Evolutionary conservation across 2,888 invertebrate genomes (phyloP).

Genomic region (Eulithis prunata): DNA sequence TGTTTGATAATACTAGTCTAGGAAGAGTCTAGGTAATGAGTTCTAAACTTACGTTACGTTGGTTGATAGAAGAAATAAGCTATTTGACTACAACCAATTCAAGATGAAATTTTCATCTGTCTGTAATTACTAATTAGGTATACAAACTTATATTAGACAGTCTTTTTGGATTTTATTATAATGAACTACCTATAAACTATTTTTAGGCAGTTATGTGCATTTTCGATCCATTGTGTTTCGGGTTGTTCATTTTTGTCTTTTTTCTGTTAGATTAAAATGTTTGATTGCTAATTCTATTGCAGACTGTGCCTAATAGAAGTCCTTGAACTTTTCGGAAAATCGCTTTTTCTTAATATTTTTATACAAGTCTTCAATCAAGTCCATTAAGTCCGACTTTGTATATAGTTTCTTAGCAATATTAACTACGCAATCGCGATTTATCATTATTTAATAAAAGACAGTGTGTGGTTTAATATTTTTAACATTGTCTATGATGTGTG

Average conservation of each 20-base stretch:
- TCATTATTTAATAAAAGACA: constrained; percentile 42
- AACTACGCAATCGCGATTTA: constrained; percentile 17
- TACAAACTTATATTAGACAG: constrained; percentile 45
- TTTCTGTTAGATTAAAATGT: not conserved
- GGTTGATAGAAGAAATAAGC: constrained; percentile 1
- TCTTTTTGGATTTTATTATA: constrained; percentile 46
- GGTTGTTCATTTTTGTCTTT: constrained; percentile 39
- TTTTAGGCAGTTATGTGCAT: constrained; percentile 36
- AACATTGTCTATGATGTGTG: constrained; percentile 35
- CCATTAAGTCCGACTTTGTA: constrained; percentile 17
- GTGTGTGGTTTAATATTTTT: constrained; percentile 39
- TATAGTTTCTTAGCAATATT: constrained; percentile 12
- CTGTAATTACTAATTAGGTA: constrained; percentile 30
- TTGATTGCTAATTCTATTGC: constrained; percentile 9
- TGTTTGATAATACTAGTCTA: no score
- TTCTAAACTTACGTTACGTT: not conserved
- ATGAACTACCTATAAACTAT: constrained; percentile 39
- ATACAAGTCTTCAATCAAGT: constrained; percentile 10
- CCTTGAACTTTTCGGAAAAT: constrained; percentile 1
- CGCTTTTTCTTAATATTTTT: constrained; percentile 4
- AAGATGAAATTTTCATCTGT: constrained; percentile 54
- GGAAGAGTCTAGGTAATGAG: no score
- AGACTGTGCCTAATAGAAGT: constrained; percentile 19
- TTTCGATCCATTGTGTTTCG: constrained; percentile 48
- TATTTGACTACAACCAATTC: constrained; percentile 3